Evolutionary conservation across 1,140 invertebrate genomes (phyloP).

Genomic region (Papilio dardanus): DNA sequence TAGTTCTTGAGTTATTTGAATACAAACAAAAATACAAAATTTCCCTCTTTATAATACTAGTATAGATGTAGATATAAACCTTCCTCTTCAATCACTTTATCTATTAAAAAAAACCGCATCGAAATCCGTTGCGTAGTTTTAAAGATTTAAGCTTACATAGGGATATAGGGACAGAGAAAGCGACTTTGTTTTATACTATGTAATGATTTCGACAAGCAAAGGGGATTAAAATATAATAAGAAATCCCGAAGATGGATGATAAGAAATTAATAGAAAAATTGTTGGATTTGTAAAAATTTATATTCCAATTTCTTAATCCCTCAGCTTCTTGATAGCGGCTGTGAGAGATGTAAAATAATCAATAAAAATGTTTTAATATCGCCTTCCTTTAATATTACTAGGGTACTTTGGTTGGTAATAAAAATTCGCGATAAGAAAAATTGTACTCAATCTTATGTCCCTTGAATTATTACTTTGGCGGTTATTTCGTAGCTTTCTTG

Average conservation of each 20-base stretch:
- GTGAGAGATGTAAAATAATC: slow-evolving; percentile 20
- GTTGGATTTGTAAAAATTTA: neutral
- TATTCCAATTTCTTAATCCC: slow-evolving; percentile 13
- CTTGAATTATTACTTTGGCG: neutral
- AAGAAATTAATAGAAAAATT: slow-evolving; percentile 5
- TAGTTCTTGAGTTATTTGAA: no score
- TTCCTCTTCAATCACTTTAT: no score
- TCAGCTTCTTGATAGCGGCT: neutral
- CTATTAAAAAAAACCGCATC: no score
- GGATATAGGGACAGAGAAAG: no score
- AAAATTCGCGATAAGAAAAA: slow-evolving; percentile 9
- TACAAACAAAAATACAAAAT: no score
- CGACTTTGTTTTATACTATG: neutral
- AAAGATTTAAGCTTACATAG: no score
- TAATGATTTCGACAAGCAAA: neutral
- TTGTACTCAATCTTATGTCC: neutral
- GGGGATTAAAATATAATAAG: neutral
- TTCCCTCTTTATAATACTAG: no score
- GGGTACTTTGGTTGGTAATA: slow-evolving; percentile 17
- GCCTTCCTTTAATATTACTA: neutral
- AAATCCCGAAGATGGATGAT: slow-evolving; percentile 1
- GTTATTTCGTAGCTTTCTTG: neutral
- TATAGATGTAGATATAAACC: no score
- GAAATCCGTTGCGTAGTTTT: no score
- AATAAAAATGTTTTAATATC: slow-evolving; percentile 16